Evolutionary conservation across 2,888 invertebrate species (phyloP), one percentile per base, ranked within the genome.

Genomic region (Microdon myrmicae): DNA sequence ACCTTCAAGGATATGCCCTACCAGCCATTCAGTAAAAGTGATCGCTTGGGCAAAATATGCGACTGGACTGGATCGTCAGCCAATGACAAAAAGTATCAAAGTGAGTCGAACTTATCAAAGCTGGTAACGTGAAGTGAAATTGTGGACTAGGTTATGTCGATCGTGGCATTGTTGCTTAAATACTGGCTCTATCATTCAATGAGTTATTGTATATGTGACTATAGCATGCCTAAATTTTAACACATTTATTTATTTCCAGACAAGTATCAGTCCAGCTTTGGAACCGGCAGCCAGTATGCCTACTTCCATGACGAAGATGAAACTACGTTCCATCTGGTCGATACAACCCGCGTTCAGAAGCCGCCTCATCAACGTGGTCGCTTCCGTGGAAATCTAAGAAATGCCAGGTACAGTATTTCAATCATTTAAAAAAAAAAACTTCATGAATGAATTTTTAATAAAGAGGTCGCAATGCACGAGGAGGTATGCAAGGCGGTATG

Each of bases 271-370:
- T 94, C 94, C 3, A 90, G 92, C 71, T 95, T 95, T 81, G 95
- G 94, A 51, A 92, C 94, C 69, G 96, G 94, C 31, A 95, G 90
- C 74, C 97, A 97, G 72, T 99, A 99, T 81, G 94, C 98, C 0
- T 99, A 99, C 79, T 96, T 93, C 77, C 98, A 98, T 73, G 99
- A 99, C 72, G 98, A 99, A 78, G 99, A 99, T 77, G 99, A 99
- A 79, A 92, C 93, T 69, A 92, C 94, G 39, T 99, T 99, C 86
- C 98, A 98, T 79, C 82, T 99, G 82, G 99, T 99, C 70, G 97
- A 98, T 75, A 96, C 94, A 1, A 90, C 95, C 0, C 86, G 93
- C 20, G 87, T 92, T 2, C 91, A 91, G 73, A 93, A 93, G 74
- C 94, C 94, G 2, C 90, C 93, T 8, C 96, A 96, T 80, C 96